Evolutionary conservation across 2,113 vertebrate species (phyloP), one percentile per base, ranked within the genome.

Genomic region (Anolis carolinensis): DNA sequence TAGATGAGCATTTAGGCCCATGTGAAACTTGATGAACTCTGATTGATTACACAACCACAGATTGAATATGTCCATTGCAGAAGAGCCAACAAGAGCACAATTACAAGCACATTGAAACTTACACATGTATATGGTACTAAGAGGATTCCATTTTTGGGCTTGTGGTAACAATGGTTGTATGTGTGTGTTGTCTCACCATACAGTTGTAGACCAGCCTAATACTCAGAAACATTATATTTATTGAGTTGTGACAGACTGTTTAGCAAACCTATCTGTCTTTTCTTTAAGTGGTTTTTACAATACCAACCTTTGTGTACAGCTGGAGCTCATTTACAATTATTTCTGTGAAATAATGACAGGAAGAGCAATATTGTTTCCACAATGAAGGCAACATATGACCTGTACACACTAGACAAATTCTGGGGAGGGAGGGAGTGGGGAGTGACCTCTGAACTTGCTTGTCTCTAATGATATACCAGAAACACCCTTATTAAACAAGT

Each of bases 401-500:
- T 63, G 76, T 75, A 77, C 36, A 70, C 50, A 63, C 70, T 67
- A 67, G 72, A 84, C 25, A 85, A 81, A 76, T 34, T 20, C 52
- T 72, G 23, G 2, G 32, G 30, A 6, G 20, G 7, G 6, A 5
- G 67, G 21, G 67, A n/a, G n/a, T n/a, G n/a, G 21, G 2, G 2
- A 10, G 25, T 85, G 73, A 82, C 63, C 79, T 77, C 16, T 50
- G 39, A 23, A 83, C 73, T 76, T n/a, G 21, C 63, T 68, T 70
- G 65, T 76, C 72, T 76, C 71, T 82, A 52, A 70, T 63, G 10
- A 59, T 81, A 48, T 72, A n/a, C 39, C 65, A 82, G 83, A 68
- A 85, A 85, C 25, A 20, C 23, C 30, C 63, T 48, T 76, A 65
- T 88, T 88, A 88, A 48, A 77, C 30, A 84, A 84, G 73, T 76